Base-by-base conservation (phyloP, 2,888 invertebrate genomes). In the Globia sparganii region DNA sequence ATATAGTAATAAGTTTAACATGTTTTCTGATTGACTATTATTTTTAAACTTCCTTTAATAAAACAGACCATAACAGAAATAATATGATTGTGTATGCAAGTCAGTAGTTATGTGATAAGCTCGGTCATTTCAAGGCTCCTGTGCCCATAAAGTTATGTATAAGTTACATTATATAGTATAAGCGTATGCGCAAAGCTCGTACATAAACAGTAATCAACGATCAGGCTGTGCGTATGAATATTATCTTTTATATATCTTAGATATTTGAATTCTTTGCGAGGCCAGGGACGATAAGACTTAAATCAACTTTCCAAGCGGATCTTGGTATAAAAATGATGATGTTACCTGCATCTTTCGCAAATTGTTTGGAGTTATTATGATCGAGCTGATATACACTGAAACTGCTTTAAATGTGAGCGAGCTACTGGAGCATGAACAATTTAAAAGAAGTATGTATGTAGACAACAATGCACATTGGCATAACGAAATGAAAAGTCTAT, bases 231-330 rank as follows among this genome's bases (percentile, higher is more conserved):
- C 37, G 68, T 72, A 72, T 77, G 77, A 84, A 84, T 84, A 85
- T 84, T 72, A 80, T 79, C 62, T 75, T 61, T 65, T 74, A 74
- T 56, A 71, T 62, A 81, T 65, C 68, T 74, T n/a, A 78, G 75
- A 71, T 69, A 68, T 75, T 72, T 46, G 64, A 62, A 83, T 76
- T 83, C 66, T 80, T 83, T 84, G 75, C 15, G 67, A 58, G 75
- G 81, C 78, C 84, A 78, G 58, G 71, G 73, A 62, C 71, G 75
- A 74, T 64, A 64, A 37, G 71, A 58, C 40, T 70, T 56, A 25
- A 40, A 40, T 59, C 83, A 74, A 83, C 84, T 76, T 83, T 81
- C 71, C 62, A 75, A 75, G 65, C 84, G 77, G 77, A 84, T 84
- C 74, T 84, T 61, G n/a, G 25, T 28, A 34, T 43, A 28, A 65